Evolutionary conservation across 1,140 invertebrate species (phyloP).

Genomic region (Drosophila repleta): DNA sequence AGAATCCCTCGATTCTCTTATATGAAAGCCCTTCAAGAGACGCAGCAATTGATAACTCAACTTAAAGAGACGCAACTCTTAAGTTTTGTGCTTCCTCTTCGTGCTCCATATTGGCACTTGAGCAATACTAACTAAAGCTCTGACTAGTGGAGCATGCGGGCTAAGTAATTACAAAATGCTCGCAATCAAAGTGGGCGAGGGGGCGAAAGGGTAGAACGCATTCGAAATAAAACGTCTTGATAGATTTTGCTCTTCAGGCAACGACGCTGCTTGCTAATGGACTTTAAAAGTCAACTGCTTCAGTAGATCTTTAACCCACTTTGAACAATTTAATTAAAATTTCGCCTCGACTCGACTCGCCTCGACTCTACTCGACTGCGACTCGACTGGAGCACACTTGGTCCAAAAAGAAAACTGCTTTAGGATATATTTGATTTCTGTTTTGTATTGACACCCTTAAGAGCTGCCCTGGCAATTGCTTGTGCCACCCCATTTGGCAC

Average conservation of each 20-base stretch:
- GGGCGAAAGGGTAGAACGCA: slow-evolving; percentile 24
- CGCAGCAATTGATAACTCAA: too few species aligned
- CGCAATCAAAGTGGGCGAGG: slow-evolving; percentile 25
- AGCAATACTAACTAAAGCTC: not conserved
- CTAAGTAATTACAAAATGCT: slow-evolving; percentile 31
- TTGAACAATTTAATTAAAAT: slow-evolving; percentile 70
- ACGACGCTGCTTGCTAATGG: not conserved
- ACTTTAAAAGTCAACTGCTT: slow-evolving; percentile 12
- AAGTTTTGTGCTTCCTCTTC: not conserved
- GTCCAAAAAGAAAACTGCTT: slow-evolving; percentile 21
- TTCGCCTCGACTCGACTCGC: slow-evolving; percentile 31
- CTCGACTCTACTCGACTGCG: slow-evolving; percentile 21
- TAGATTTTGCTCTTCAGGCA: slow-evolving; percentile 20
- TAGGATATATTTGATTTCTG: slow-evolving; percentile 11
- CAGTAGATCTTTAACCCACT: slow-evolving; percentile 29
- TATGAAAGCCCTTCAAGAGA: too few species aligned
- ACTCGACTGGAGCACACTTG: slow-evolving; percentile 15
- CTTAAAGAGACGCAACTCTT: not conserved
- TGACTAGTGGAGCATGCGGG: slow-evolving; percentile 3
- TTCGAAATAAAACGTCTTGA: slow-evolving; percentile 34
- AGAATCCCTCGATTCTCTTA: too few species aligned
- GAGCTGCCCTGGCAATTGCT: slow-evolving; percentile 24
- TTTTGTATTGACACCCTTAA: slow-evolving; percentile 23
- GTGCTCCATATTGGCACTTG: slow-evolving; percentile 1
- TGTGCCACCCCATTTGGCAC: slow-evolving; percentile 42